Evolutionary conservation across 2,113 vertebrate genomes (phyloP).

Genomic region (Dromiciops gliroides): DNA sequence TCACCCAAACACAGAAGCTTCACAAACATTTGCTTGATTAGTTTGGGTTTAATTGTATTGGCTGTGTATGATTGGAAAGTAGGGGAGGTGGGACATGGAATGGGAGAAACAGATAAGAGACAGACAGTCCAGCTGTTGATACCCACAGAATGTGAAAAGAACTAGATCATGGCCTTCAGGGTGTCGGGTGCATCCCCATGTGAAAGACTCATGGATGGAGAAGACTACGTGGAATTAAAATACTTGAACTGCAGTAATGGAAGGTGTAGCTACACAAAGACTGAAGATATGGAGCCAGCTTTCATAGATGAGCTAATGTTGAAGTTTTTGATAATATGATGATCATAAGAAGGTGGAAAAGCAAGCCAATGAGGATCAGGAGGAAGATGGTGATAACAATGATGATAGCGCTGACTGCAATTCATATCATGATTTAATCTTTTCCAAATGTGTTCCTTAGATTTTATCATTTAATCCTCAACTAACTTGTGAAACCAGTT

Average conservation of each 20-base stretch:
- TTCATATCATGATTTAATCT: not conserved
- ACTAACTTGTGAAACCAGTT: not conserved
- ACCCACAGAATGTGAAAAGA: not conserved
- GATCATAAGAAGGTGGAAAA: not conserved
- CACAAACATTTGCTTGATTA: not conserved
- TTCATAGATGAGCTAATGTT: not conserved
- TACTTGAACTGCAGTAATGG: not conserved
- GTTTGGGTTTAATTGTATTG: not conserved
- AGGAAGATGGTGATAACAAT: not conserved
- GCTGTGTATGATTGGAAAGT: not conserved
- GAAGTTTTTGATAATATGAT: not conserved
- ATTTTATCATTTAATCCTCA: not conserved
- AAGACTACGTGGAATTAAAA: not conserved
- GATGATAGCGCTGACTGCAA: not conserved
- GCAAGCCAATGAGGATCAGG: not conserved
- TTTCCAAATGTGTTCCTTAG: not conserved
- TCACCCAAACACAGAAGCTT: not conserved
- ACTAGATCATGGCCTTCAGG: not conserved
- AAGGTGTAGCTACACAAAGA: not conserved
- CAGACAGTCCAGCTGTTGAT: not conserved
- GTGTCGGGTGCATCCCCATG: not conserved
- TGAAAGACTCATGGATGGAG: not conserved
- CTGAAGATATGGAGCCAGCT: not conserved
- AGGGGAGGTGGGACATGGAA: not conserved
- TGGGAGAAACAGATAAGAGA: not conserved